Conservation (phyloP, 2,888 invertebrate genomes). For the Heliconius erato region DNA sequence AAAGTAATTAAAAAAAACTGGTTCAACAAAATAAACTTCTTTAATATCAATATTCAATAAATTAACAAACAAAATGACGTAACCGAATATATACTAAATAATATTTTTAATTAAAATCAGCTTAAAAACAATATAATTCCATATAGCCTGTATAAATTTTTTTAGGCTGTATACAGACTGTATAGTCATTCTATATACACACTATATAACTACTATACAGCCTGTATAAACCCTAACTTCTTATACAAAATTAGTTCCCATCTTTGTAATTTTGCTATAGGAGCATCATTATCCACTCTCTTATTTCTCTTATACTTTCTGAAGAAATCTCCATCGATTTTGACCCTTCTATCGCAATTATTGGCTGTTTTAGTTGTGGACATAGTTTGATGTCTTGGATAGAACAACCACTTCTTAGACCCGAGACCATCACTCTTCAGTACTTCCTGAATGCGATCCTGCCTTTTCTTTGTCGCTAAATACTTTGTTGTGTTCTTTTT, state of each 20-base stretch:
- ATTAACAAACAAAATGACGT: not conserved
- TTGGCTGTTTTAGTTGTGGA: constrained; percentile 51
- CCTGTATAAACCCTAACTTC: constrained; percentile 79
- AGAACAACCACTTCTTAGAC: constrained; percentile 78
- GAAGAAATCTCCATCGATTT: constrained; percentile 77
- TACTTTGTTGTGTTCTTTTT: constrained; percentile 73
- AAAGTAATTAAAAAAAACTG: not conserved
- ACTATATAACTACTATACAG: constrained; percentile 60
- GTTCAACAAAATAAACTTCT: not conserved
- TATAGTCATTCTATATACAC: not conserved
- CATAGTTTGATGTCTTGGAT: constrained; percentile 64
- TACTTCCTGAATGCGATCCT: constrained; percentile 74
- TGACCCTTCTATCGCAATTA: constrained; percentile 74
- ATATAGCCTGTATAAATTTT: not conserved
- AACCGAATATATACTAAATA: not conserved
- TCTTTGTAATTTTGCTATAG: constrained; percentile 76
- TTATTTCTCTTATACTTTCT: constrained; percentile 74
- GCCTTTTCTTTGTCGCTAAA: constrained; percentile 74
- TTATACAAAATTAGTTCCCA: constrained; percentile 81
- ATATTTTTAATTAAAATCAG: not conserved
- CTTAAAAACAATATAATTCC: not conserved
- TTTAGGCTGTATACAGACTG: not conserved
- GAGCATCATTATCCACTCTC: constrained; percentile 72
- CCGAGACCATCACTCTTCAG: constrained; percentile 78
- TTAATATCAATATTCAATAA: not conserved